Evolutionary conservation across 2,888 invertebrate species (phyloP), one percentile per base, ranked within the genome.

Genomic region (Pandemis cinnamomeana): DNA sequence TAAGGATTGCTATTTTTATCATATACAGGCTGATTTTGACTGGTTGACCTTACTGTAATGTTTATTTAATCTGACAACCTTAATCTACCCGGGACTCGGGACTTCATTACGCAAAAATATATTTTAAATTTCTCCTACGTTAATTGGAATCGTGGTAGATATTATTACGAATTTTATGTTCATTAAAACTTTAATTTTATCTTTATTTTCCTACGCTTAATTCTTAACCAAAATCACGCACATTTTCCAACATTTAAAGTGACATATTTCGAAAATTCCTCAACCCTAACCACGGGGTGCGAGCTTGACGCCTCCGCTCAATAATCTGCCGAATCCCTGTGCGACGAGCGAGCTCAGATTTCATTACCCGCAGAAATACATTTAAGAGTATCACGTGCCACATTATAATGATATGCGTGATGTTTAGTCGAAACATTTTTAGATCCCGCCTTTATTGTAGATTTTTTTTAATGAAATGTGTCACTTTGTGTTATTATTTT

Each of bases 281-380:
- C 84, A 84, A 81, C 84, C 86, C 83, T 85, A 83, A 82, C 82
- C 81, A 63, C 80, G 79, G 79, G 80, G 83, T 85, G 83, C 76
- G 79, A 78, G 80, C 75, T 76, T 84, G 84, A 84, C 82, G 82
- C 82, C 80, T 80, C 77, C 77, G 76, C 78, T 80, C 81, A 79
- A 82, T 81, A 82, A 81, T 80, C 80, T 78, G 69, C 66, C 76
- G 69, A 71, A 68, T 20, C 64, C 64, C 68, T 67, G 67, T 71
- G 76, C 51, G 53, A 69, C 68, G 66, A 48, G 78, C 80, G 79
- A 77, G 80, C 82, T 83, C 81, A 81, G 84, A 86, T 88, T 87
- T 86, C 85, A 86, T 86, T 86, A 86, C 82, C 79, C 80, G 55
- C 44, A 46, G 78, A 81, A 77, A 81, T 78, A 82, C 82, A 80